Conservation (phyloP, 2,113 vertebrate species). For the Spilogale gracilis region DNA sequence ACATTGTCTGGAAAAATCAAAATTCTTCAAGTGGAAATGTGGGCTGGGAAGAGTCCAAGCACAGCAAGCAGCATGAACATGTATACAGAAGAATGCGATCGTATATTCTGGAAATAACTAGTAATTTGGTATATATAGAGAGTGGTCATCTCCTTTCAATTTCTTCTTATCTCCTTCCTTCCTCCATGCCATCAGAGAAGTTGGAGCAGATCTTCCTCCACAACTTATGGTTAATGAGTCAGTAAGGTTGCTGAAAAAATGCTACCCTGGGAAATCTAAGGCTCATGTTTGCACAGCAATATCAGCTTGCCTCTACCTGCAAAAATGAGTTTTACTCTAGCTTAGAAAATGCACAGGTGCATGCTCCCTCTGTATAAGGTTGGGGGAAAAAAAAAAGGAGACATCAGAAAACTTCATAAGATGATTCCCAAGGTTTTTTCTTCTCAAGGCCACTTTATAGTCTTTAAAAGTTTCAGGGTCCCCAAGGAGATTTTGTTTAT, state of each 20-base stretch:
- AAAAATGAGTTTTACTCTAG: neutral
- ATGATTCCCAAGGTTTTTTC: neutral
- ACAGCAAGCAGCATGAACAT: rapidly evolving
- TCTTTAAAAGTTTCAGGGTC: neutral
- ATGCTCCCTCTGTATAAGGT: too few species aligned
- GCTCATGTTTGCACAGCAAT: neutral
- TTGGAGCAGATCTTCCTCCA: too few species aligned
- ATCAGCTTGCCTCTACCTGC: neutral
- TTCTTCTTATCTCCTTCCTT: neutral
- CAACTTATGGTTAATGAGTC: too few species aligned
- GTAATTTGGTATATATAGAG: too few species aligned
- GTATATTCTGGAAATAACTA: neutral
- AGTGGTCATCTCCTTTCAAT: neutral
- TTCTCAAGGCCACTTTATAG: neutral
- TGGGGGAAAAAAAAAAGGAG: too few species aligned
- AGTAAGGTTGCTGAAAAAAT: neutral
- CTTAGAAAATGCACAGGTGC: neutral
- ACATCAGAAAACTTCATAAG: neutral
- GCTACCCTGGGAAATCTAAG: neutral
- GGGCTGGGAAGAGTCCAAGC: too few species aligned
- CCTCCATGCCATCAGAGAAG: neutral
- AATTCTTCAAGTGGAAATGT: neutral
- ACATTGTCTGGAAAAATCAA: too few species aligned
- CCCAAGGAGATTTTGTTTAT: neutral
- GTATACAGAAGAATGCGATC: neutral